Percentiles rank a stretch among this genome's conserved stretches.
These are phyloP conservation scores for Montifringilla adamsi DNA, from an alignment of 2,113 vertebrate species.

Conservation along the genomic window DNA sequence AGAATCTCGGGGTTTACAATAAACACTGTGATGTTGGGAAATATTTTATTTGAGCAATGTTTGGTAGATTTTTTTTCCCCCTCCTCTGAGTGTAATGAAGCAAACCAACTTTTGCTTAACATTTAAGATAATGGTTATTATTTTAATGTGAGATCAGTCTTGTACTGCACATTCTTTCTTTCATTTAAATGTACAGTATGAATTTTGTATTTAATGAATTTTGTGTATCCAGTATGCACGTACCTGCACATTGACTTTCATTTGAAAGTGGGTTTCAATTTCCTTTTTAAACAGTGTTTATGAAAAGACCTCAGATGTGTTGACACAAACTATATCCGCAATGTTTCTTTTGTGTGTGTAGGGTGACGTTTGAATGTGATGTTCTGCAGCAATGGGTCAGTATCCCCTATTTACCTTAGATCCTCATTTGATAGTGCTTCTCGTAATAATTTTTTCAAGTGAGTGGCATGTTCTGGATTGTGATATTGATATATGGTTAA, in stretches of 20 bases:
- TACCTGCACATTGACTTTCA: constrained; percentile 82
- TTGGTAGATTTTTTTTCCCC: constrained; percentile 38
- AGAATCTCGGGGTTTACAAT: constrained; percentile 80
- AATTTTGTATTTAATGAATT: constrained; percentile 82
- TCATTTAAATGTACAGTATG: constrained; percentile 77
- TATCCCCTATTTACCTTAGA: constrained; percentile 72
- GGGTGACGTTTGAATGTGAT: constrained; percentile 79
- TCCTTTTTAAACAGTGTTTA: constrained; percentile 79
- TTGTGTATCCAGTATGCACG: constrained; percentile 81
- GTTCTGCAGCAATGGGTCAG: constrained; percentile 76
- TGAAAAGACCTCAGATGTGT: constrained; percentile 73
- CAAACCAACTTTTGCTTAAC: constrained; percentile 63
- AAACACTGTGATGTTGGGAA: constrained; percentile 82
- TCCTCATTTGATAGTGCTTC: constrained; percentile 79
- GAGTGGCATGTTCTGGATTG: constrained; percentile 86
- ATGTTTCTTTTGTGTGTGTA: constrained; percentile 72
- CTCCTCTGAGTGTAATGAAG: constrained; percentile 32
- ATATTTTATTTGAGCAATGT: constrained; percentile 68
- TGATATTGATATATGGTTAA: constrained; percentile 82
- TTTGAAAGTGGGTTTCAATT: constrained; percentile 78
- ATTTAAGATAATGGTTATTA: constrained; percentile 73
- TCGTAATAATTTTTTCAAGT: constrained; percentile 84
- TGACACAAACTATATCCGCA: constrained; percentile 72
- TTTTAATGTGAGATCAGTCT: constrained; percentile 73
- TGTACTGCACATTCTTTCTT: constrained; percentile 74